Base-by-base conservation (phyloP, 2,113 vertebrate genomes). In the Sturnira hondurensis region DNA sequence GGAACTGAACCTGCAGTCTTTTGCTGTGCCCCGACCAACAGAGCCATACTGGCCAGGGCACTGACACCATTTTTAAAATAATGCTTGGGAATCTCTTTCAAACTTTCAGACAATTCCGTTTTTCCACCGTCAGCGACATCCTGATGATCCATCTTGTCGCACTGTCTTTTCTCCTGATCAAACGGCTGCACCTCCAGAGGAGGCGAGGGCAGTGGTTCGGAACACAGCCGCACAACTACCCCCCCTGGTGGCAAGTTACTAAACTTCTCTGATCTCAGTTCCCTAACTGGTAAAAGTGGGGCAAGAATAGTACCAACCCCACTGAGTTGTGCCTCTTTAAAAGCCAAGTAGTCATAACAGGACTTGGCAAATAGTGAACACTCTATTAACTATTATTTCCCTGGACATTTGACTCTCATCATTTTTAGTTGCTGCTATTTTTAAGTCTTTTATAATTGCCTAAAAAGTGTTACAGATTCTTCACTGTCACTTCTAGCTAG, bases 191-290 rank as follows among this genome's bases (percentile, higher is more conserved):
- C 3, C 1, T 65, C 31, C 12, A 26, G 22, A 58, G 24, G 13
- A 43, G 38, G 36, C 9, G 15, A 38, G 1, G n/a, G 31, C 12
- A 3, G 16, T 3, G 15, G 19, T 67, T 73, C 20, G 41, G 85
- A 74, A 38, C 12, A 7, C 73, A 78, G 41, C 38, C 12, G 3
- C 19, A 36, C 56, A 24, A 22, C 33, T 6, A 4, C 4, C 26
- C 1, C 17, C 2, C 16, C 31, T 16, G 0, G 12, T 2, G 1
- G 43, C 20, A 19, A 88, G 70, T n/a, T 13, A 12, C 28, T 67
- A 33, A 31, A 36, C n/a, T 73, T 56, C n/a, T 31, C 89, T 65
- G 43, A 20, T 50, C 36, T 81, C 56, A 58, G 13, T 76, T 86
- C 90, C 26, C 71, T 38, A 41, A 28, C 33, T 33, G 22, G 31